Evolutionary conservation across 2,888 invertebrate species (phyloP), one percentile per base, ranked within the genome.

Genomic region (Lasioglossum marginatum): DNA sequence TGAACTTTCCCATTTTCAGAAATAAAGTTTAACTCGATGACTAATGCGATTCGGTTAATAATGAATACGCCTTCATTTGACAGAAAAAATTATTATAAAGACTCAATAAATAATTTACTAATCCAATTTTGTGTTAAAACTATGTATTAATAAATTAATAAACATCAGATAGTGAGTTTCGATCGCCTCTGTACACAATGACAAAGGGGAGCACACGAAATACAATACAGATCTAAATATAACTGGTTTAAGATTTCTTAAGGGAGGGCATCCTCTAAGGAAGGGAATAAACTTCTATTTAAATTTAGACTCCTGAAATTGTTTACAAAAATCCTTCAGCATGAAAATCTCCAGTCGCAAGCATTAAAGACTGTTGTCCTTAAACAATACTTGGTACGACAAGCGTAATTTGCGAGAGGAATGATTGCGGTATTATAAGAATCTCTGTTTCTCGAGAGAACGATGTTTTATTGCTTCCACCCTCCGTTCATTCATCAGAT

Each of bases 381-480:
- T 60, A 45, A 77, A 27, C 23, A 43, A 66, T 14, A 45, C 60
- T 75, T 43, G 60, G 19, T 60, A 63, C 34, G 14, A 43, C 60
- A 23, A 16, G 45, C 19, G 63, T 63, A 76, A 31, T 63, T 34
- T 34, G n/a, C 76, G 34, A 45, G 66, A 66, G 63, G 52, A 77
- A 68, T 70, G 66, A 52, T 52, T n/a, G 63, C 19, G 2, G 48
- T 48, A 34, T 77, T 40, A 52, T 34, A 52, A 70, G 77, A 37
- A 37, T 70, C 37, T 45, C 48, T 70, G 68, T 52, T 70, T 19
- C 48, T 77, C 70, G 4, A 37, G 4, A 37, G 68, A 68, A 70
- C 66, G 43, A 31, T 52, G 52, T 52, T 70, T 78, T 78, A 78
- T 71, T 71, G 40, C 71, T 31, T 34, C 66, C 23, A 23, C 23